Base-by-base conservation (phyloP, 2,113 vertebrate genomes). In the Egretta garzetta region DNA sequence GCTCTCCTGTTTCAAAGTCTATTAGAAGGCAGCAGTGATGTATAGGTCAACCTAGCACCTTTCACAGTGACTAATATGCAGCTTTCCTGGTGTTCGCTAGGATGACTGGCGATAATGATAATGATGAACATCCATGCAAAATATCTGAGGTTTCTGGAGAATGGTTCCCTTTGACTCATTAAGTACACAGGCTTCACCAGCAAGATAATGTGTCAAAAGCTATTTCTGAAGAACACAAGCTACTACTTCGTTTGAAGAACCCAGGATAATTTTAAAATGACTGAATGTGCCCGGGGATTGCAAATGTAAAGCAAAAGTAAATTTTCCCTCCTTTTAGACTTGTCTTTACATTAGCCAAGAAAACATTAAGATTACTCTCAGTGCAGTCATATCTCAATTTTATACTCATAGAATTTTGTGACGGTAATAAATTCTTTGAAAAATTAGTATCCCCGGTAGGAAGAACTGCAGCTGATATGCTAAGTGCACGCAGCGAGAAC, bases 51-150 rank as follows among this genome's bases (percentile, higher is more conserved):
- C 86, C 70, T 55, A 84, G 55, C 62, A 93, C 94, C 91, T 96
- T 97, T 98, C 97, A 96, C 50, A 91, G 79, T 98, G 98, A 98
- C 86, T 96, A 98, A 98, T 97, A 97, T 20, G 55, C 74, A 94
- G 85, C 80, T 96, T 96, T 96, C 95, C 77, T 92, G 91, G 49
- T 96, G 80, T 52, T 97, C 94, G 93, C 70, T 47, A 81, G 64
- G 86, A 60, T 93, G 92, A 89, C 82, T 84, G 27, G 72, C 96
- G 97, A 98, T 98, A 97, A 97, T 88, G 80, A 90, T 97, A 94
- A 94, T 98, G 97, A 98, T 98, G 90, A 97, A 98, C 97, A 95
- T 50, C 95, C 87, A 90, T 19, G 28, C 80, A 96, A 88, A 96
- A 85, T 94, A 68, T 52, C 41, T 10, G 26, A 93, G 62, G 35